Base-by-base conservation (phyloP, 2,888 invertebrate genomes). In the Leptinotarsa rubiginosa region DNA sequence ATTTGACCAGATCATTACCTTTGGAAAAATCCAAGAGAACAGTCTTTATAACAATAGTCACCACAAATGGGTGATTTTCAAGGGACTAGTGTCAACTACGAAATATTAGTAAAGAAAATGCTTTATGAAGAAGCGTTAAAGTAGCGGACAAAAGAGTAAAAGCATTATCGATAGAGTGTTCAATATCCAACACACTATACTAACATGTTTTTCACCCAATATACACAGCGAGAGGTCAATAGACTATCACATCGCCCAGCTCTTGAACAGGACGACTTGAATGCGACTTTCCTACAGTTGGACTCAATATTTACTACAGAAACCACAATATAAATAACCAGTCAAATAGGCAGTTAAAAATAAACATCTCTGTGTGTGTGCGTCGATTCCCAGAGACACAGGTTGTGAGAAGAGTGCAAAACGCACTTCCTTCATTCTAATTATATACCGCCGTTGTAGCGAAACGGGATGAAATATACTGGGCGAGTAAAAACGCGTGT, bases 381-480 rank as follows among this genome's bases (percentile, higher is more conserved):
- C 10, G 41, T 41, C 25, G 59, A 25, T 59, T 59, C 25, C 59
- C 59, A 59, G 22, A 59, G 59, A 4, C 59, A 59, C 59, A 64
- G 72, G 68, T 70, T 71, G 64, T 59, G 73, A 68, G 76, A 77
- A 75, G 75, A 74, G 76, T 79, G 76, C 77, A 77, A 76, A 76
- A 77, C 70, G 41, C 56, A 65, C 65, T 71, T 74, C 66, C 52
- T 73, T 65, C 25, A 49, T 66, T 74, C 76, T 72, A 74, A 76
- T 69, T 71, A 65, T 74, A 59, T 25, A 4, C 22, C 25, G 16
- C 59, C 59, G 59, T 22, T 20, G 20, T 15, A 22, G 15, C 59
- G 5, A 59, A 25, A 22, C 18, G 0, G 18, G 52, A 52, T 18
- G 12, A 18, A 18, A 52, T 18, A 52, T 52, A 52, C 59, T 59